Evolutionary conservation across 2,888 invertebrate genomes (phyloP), one percentile per base, ranked within the genome.

Genomic region (Chalcis sispes): DNA sequence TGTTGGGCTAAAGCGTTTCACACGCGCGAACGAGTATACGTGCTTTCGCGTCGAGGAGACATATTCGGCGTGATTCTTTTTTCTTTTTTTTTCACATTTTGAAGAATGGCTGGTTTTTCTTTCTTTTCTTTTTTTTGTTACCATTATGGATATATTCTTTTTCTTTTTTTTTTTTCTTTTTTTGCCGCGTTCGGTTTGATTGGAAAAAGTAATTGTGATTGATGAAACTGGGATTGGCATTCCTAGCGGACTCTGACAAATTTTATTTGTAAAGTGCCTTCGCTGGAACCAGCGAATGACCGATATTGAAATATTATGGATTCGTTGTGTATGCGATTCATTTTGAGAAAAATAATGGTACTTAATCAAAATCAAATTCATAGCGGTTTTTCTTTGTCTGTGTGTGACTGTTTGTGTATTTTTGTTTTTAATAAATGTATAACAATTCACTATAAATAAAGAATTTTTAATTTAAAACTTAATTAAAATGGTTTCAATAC

Each of bases 141-240:
- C 23, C 18, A n/a, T 32, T 29, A n/a, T 18, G 29, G 15, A 18
- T 29, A 23, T 52, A 56, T 32, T 56, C n/a, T 59, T 58, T 32
- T 23, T 18, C 58, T 27, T 13, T 36, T 20, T 13, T 10, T 20
- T 7, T 54, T 23, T 32, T 52, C 25, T 52, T 23, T 52, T 10
- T 1, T 13, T 25, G 18, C 18, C 20, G n/a, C 58, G 32, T 10
- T 2, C 46, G 46, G 2, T 42, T 46, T 27, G n/a, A 29, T 25
- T 25, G 27, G n/a, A 42, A n/a, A 32, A 25, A 23, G 10, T 71
- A 62, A 61, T 71, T 71, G 29, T 52, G 52, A 71, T 71, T 42
- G 27, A 71, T 52, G 52, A 52, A 32, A 15, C 2, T 7, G 42
- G 61, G 1, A n/a, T 40, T 61, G 20, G 61, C 40, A 61, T 36